Evolutionary conservation across 2,888 invertebrate species (phyloP), one percentile per base, ranked within the genome.

Genomic region (Drosophila helvetica): DNA sequence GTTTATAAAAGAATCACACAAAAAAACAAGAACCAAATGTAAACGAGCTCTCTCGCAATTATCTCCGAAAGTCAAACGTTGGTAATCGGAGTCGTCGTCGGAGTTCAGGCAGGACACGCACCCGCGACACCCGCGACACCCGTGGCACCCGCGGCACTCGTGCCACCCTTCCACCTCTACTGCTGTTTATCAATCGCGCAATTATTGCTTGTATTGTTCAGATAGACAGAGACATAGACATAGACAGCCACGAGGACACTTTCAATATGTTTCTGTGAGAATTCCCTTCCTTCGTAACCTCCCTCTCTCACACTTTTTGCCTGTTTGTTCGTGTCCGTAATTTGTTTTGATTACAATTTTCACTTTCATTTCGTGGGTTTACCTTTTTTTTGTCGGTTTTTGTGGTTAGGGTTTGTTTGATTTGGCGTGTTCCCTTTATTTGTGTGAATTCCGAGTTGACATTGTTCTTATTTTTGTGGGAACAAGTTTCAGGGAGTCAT

Each of bases 191-290:
- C 90, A 88, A 90, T 89, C 84, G 82, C 85, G 74, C 90, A 90
- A 90, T 90, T 90, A 90, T 80, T 68, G 68, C 66, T 70, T 79
- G 78, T 77, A 89, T 90, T 90, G 88, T 90, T 89, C 80, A 78
- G 74, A 73, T 75, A 33, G 33, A 33, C 30, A 30, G 3, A 27
- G 9, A 19, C 19, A 73, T 75, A 33, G 30, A 33, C 25, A 25
- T 25, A 77, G 80, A 69, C 59, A 79, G 57, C 63, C 71, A 71
- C 71, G 71, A 64, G 71, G 85, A 84, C 89, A 79, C 75, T 47
- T 60, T 74, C 89, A 89, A 89, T 90, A 90, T 90, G 90, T 50
- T 79, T 64, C 64, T 53, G 63, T 58, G 59, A 48, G 62, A 75
- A 79, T 77, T 69, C 66, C 61, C 55, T 62, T 60, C 57, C 63